These are phyloP conservation scores for Halcyon chelicuti DNA, from an alignment of 2,797 vertebrate genomes.

Conservation along the genomic window DNA sequence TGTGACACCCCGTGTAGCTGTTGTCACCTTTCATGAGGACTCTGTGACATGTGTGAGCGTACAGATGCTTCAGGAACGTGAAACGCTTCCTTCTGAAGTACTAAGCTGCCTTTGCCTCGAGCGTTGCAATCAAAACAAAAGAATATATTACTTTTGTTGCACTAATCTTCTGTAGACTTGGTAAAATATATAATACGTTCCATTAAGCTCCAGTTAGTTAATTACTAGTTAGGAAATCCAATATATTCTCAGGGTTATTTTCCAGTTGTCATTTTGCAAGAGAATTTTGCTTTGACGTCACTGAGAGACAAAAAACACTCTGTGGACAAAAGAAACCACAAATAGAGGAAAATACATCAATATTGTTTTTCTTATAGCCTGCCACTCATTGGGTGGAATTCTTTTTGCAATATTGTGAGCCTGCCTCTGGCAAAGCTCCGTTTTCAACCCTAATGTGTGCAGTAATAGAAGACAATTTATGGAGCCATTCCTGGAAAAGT, in stretches of 20 bases:
- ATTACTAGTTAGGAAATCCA: slow-evolving; percentile 66
- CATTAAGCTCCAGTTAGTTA: slow-evolving; percentile 64
- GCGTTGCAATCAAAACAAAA: slow-evolving; percentile 1
- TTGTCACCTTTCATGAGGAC: background rate
- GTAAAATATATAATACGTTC: slow-evolving; percentile 47
- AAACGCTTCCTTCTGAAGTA: background rate
- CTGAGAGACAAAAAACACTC: slow-evolving; percentile 47
- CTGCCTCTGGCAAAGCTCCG: slow-evolving; percentile 33
- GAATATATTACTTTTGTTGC: slow-evolving; percentile 54
- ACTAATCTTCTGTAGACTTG: slow-evolving; percentile 28
- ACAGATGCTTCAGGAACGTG: background rate
- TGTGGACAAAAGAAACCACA: slow-evolving; percentile 54
- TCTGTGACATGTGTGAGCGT: background rate
- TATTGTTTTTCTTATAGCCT: slow-evolving; percentile 36
- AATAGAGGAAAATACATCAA: slow-evolving; percentile 11
- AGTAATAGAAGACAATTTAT: background rate
- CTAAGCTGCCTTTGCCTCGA: slow-evolving; percentile 21
- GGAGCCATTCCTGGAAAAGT: slow-evolving; percentile 23
- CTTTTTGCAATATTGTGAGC: background rate
- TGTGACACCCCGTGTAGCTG: background rate
- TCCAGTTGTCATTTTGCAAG: slow-evolving; percentile 61
- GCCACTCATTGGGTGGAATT: background rate
- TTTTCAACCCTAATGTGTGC: background rate
- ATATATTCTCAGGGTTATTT: slow-evolving; percentile 68
- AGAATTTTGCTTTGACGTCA: slow-evolving; percentile 70